Evolutionary conservation across 1,140 invertebrate species (phyloP).

Genomic region (Akabosia matsudoensis): DNA sequence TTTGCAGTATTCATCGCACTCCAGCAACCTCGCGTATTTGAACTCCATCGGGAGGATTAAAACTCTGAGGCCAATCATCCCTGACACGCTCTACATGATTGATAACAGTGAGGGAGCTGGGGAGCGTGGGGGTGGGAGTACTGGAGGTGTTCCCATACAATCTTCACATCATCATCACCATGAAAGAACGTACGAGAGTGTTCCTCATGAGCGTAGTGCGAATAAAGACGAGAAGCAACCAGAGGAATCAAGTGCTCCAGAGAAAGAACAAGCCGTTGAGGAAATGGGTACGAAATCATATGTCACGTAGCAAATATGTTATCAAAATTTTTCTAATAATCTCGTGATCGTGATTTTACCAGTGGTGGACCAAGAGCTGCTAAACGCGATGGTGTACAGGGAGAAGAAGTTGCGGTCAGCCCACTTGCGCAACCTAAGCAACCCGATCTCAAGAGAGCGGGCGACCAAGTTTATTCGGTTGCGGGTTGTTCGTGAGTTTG

Average conservation of each 20-base stretch:
- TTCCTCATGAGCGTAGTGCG: not conserved
- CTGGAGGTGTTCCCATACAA: slow-evolving; percentile 58
- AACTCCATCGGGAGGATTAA: slow-evolving; percentile 20
- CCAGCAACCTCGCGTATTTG: not conserved
- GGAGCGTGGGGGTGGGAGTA: slow-evolving; percentile 51
- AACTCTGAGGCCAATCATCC: slow-evolving; percentile 57
- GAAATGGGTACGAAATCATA: too few species aligned
- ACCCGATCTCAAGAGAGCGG: slow-evolving; percentile 33
- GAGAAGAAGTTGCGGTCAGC: slow-evolving; percentile 77
- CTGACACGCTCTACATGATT: slow-evolving; percentile 92
- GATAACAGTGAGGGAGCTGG: slow-evolving; percentile 56
- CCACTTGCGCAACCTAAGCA: slow-evolving; percentile 47
- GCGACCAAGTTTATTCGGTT: slow-evolving; percentile 67
- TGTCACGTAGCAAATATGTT: not conserved
- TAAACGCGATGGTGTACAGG: slow-evolving; percentile 78
- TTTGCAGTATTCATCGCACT: not conserved
- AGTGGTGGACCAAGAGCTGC: slow-evolving; percentile 71
- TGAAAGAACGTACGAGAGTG: not conserved
- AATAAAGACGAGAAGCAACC: not conserved
- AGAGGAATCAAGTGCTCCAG: not conserved
- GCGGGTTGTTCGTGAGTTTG: slow-evolving; percentile 87
- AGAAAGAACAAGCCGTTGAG: not conserved
- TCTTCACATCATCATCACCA: not conserved
- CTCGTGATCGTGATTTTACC: too few species aligned
- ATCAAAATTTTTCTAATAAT: not conserved